Evolutionary conservation across 2,888 invertebrate species (phyloP).

Genomic region (Nomada ruficornis): DNA sequence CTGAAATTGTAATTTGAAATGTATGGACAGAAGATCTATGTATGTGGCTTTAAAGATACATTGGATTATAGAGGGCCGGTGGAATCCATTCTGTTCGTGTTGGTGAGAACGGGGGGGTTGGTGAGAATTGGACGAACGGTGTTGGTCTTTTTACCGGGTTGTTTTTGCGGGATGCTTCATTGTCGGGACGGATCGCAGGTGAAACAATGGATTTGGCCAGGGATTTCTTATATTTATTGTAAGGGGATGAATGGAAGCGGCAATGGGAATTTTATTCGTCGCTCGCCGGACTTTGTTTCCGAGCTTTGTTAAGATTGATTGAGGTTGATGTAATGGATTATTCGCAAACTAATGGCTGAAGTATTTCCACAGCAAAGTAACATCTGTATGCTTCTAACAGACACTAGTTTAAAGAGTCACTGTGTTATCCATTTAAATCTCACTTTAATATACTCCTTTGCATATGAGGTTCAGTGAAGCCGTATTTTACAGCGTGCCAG

Average conservation of each 20-base stretch:
- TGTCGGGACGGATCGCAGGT: conserved; percentile 23
- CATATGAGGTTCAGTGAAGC: too few relatives aligned
- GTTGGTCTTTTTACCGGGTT: not conserved
- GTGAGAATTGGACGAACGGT: not conserved
- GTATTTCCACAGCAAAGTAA: not conserved
- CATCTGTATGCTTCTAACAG: not conserved
- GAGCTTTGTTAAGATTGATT: conserved; percentile 27
- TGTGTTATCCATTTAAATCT: too few relatives aligned
- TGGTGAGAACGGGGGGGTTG: too few relatives aligned
- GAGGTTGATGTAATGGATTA: conserved; percentile 10
- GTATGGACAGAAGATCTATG: too few relatives aligned
- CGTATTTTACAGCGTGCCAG: too few relatives aligned
- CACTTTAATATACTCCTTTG: too few relatives aligned
- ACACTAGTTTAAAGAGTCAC: not conserved
- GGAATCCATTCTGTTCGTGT: too few relatives aligned
- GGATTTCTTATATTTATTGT: conserved; percentile 6
- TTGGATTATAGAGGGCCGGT: too few relatives aligned
- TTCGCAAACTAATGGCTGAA: not conserved
- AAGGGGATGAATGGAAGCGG: not conserved
- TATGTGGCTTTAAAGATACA: too few relatives aligned
- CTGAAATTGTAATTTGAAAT: too few relatives aligned
- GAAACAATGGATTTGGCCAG: conserved; percentile 25
- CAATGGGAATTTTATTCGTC: conserved; percentile 11
- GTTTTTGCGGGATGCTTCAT: not conserved
- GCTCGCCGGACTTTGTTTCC: not conserved